Evolutionary conservation across 2,888 invertebrate species (phyloP).

Genomic region (Aproaerema taeniolella): DNA sequence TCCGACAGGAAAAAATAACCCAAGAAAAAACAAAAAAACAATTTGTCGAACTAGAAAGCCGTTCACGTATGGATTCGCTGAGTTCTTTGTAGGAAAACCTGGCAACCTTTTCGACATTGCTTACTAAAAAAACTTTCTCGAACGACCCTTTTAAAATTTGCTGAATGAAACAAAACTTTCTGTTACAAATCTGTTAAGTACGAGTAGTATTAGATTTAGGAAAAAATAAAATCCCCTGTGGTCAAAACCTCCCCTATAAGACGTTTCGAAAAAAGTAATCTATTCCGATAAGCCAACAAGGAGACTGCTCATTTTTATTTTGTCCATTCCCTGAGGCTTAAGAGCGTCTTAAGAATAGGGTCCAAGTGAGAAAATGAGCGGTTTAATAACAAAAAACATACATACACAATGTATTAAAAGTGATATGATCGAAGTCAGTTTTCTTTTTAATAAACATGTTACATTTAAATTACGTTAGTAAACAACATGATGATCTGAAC

Average conservation of each 20-base stretch:
- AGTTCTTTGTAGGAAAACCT: slow-evolving; percentile 6
- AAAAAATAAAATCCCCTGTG: slow-evolving; percentile 34
- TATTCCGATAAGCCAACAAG: slow-evolving; percentile 74
- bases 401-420: no score
- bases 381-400: no score
- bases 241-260: slow-evolving; percentile 48
- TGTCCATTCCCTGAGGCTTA: slow-evolving; percentile 69
- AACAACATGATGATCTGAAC: no score
- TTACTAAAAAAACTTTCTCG: slow-evolving; percentile 18
- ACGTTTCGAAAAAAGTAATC: slow-evolving; percentile 70
- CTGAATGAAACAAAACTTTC: slow-evolving; percentile 28
- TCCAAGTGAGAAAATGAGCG: slow-evolving; percentile 22
- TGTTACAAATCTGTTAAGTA: slow-evolving; percentile 32
- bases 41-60: slow-evolving; percentile 13
- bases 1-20: slow-evolving; percentile 37
- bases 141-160: slow-evolving; percentile 21
- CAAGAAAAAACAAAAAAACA: slow-evolving; percentile 27
- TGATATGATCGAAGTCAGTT: no score
- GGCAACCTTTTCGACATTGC: slow-evolving; percentile 16
- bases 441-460: no score
- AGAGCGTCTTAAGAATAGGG: slow-evolving; percentile 45
- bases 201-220: slow-evolving; percentile 40
- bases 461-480: no score
- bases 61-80: slow-evolving; percentile 5
- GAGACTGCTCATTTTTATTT: slow-evolving; percentile 73